phyloP scores from a whole-genome alignment of 2,888 invertebrate genomes.

The Odontomyia ornata region DNA sequence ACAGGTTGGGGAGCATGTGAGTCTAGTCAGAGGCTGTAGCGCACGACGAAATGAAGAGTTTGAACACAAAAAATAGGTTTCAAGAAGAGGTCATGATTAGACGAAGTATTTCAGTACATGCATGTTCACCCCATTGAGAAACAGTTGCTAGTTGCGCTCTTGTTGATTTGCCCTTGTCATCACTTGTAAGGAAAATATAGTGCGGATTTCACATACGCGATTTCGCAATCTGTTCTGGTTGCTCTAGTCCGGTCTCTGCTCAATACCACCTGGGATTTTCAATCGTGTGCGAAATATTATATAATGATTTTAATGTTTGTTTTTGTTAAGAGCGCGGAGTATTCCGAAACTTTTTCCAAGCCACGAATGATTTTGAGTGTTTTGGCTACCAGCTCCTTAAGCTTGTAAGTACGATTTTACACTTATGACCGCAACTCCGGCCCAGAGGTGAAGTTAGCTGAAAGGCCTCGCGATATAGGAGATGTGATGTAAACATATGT shows the following conservation, averaged over 20 bases:
- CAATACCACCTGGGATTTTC: neutral
- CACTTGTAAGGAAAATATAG: neutral
- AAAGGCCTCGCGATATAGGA: neutral
- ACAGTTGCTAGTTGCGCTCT: neutral
- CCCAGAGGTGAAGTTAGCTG: neutral
- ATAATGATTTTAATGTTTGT: conserved; percentile 9
- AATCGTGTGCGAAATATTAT: conserved; percentile 27
- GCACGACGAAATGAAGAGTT: neutral
- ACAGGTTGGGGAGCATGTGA: neutral
- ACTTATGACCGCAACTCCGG: neutral
- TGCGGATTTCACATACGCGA: neutral
- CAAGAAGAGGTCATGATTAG: conserved; percentile 6
- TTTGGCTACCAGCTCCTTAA: conserved; percentile 12
- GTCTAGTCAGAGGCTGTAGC: neutral
- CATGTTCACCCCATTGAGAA: neutral
- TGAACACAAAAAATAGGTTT: neutral
- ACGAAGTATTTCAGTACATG: neutral
- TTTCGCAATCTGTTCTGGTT: neutral
- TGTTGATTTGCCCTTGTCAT: conserved; percentile 33
- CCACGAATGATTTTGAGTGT: neutral
- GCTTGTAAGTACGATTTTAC: neutral
- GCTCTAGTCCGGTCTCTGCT: neutral
- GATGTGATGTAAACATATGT: conserved; percentile 12
- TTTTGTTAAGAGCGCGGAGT: neutral
- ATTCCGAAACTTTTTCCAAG: neutral